Evolutionary conservation across 2,888 invertebrate genomes (phyloP), one percentile per base, ranked within the genome.

Genomic region (Apotomis betuletana): DNA sequence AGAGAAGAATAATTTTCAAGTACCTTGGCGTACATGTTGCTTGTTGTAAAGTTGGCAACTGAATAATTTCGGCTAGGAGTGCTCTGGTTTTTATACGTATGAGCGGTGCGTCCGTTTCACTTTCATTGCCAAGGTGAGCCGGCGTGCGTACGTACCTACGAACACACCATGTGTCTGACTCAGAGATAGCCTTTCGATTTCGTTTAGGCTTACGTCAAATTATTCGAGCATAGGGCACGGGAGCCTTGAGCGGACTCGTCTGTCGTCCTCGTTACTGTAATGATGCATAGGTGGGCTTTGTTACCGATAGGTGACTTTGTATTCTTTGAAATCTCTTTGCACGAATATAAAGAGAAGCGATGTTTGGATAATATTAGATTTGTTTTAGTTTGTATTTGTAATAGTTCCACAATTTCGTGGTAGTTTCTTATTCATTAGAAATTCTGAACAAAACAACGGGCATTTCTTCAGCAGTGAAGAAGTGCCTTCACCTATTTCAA

Each of bases 21-120:
- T 65, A 93, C 92, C 92, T 93, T 93, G 81, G 93, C 90, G 92
- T 89, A 93, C 93, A 93, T 93, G 92, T 92, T 92, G 88, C 83
- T 90, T 83, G 85, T 87, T 84, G 82, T 87, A 87, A 84, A 83
- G 90, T 88, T 91, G 92, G 92, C 79, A 92, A 92, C 92, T 92
- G 92, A 93, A 92, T 93, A 92, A 88, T 91, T 87, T 90, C 80
- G 80, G 79, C 78, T 83, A 81, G 84, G 80, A 84, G 84, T 89
- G 90, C 90, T 87, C 87, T 80, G 85, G 90, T 92, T 92, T 93
- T 90, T 93, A 93, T 93, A 92, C 81, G 85, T 81, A 83, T 83
- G 85, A 81, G 82, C 82, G 81, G 81, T 85, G 79, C 86, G 86
- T 85, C 85, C 88, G 86, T 83, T 86, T 88, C 84, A 89, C 92